A percentile compares a stretch with the other conserved stretches of the same genome.
Conservation (phyloP, 2,113 vertebrate species). For the Nansenia antarctica region DNA sequence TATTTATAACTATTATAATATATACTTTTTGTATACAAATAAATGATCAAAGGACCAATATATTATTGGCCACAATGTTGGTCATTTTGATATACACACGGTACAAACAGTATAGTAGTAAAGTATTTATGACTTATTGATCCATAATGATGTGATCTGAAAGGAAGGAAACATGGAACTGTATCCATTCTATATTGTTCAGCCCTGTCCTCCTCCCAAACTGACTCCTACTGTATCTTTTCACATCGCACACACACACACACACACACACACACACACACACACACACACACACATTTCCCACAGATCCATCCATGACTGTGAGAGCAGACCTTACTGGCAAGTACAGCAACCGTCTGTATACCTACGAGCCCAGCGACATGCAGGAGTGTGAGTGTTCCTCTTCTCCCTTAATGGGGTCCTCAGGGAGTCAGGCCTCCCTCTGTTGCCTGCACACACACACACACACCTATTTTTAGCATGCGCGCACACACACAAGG, state of each 20-base stretch:
- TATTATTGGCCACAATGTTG: neutral
- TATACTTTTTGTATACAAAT: constrained; percentile 1
- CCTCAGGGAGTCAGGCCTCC: neutral
- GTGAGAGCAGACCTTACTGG: constrained; percentile 67
- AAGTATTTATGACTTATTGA: neutral
- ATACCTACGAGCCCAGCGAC: constrained; percentile 61
- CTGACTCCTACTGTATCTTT: neutral
- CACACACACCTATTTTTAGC: neutral
- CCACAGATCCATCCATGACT: constrained; percentile 65
- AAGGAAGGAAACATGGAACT: neutral
- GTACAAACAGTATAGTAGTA: neutral
- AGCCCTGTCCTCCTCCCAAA: neutral
- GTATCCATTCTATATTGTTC: neutral
- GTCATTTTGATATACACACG: too few species aligned
- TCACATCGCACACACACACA: neutral
- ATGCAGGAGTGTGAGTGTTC: constrained; percentile 63
- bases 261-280: neutral
- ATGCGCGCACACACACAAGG: neutral
- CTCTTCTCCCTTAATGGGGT: constrained; percentile 13
- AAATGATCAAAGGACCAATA: neutral
- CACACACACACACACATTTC: neutral
- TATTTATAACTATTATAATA: neutral
- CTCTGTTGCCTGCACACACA: neutral
- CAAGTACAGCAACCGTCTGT: constrained; percentile 55
- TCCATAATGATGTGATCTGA: neutral